These are phyloP conservation scores for Copidosoma floridanum DNA, from an alignment of 1,140 invertebrate species.

Conservation along the genomic window DNA sequence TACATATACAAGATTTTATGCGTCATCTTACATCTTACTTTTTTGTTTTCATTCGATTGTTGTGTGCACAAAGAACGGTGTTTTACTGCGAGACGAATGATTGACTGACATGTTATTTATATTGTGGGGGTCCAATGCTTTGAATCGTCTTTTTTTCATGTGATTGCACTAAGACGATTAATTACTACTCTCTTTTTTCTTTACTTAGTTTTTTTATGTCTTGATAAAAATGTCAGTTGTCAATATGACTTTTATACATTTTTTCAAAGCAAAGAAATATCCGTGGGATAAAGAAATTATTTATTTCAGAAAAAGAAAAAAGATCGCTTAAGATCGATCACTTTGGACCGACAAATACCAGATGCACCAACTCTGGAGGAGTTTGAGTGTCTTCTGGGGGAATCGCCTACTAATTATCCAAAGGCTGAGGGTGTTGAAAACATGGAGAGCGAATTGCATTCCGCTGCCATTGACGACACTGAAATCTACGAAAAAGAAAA, in stretches of 20 bases:
- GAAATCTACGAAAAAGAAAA: slow-evolving; percentile 45
- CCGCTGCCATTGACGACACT: slow-evolving; percentile 53
- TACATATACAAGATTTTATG: no score
- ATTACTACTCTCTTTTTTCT: neutral
- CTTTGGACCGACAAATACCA: slow-evolving; percentile 45
- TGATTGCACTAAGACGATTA: no score
- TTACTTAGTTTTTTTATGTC: neutral
- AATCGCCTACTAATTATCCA: slow-evolving; percentile 52
- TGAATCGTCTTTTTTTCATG: no score
- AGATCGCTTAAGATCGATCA: slow-evolving; percentile 37
- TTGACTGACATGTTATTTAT: no score
- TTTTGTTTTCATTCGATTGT: no score
- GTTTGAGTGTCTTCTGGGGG: slow-evolving; percentile 51
- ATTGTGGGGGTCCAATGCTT: no score
- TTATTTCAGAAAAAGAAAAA: slow-evolving; percentile 45
- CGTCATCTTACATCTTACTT: neutral
- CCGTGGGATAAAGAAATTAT: slow-evolving; percentile 14
- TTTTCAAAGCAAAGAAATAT: no score
- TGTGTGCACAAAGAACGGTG: no score
- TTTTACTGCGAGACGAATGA: no score
- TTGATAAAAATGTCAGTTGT: no score
- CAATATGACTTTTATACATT: no score
- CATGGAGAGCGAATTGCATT: slow-evolving; percentile 55
- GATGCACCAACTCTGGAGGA: slow-evolving; percentile 54
- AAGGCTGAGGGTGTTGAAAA: slow-evolving; percentile 51